Evolutionary conservation across 2,888 invertebrate genomes (phyloP).

Genomic region (Hypena proboscidalis): DNA sequence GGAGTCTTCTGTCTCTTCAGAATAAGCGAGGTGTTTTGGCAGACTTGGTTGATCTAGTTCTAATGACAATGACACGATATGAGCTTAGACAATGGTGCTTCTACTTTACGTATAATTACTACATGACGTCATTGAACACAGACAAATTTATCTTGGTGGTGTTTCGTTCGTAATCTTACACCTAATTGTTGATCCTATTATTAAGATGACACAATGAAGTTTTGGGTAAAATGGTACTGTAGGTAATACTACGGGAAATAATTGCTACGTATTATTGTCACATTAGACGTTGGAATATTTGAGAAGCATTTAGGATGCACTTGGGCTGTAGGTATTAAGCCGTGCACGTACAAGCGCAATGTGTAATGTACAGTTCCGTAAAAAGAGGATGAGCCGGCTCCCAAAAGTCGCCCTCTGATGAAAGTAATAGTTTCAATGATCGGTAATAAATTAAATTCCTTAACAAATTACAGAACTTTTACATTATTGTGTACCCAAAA

Average conservation of each 20-base stretch:
- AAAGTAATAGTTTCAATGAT: background rate
- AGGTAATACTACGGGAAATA: slow-evolving; percentile 26
- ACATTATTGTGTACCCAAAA: no score
- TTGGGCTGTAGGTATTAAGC: slow-evolving; percentile 3
- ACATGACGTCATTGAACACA: slow-evolving; percentile 70
- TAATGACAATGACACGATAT: slow-evolving; percentile 32
- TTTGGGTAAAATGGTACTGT: slow-evolving; percentile 17
- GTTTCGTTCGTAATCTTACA: slow-evolving; percentile 58
- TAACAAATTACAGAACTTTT: no score
- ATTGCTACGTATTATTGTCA: slow-evolving; percentile 64
- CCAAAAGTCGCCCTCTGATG: no score
- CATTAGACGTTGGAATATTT: slow-evolving; percentile 48
- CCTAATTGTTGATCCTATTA: slow-evolving; percentile 35
- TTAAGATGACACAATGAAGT: slow-evolving; percentile 33
- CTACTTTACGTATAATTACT: slow-evolving; percentile 35
- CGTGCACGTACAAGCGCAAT: no score
- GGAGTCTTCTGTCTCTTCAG: background rate
- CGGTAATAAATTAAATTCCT: slow-evolving; percentile 6
- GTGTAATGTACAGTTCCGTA: no score
- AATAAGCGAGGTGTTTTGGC: slow-evolving; percentile 56
- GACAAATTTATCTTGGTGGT: slow-evolving; percentile 74
- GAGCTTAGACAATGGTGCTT: slow-evolving; percentile 33
- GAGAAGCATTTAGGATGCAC: slow-evolving; percentile 11
- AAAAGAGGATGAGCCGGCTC: no score
- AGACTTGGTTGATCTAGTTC: slow-evolving; percentile 33